Percentiles rank a stretch among this genome's conserved stretches.
phyloP scores from a whole-genome alignment of 2,113 vertebrate species.

The Phalacrocorax carbo region DNA sequence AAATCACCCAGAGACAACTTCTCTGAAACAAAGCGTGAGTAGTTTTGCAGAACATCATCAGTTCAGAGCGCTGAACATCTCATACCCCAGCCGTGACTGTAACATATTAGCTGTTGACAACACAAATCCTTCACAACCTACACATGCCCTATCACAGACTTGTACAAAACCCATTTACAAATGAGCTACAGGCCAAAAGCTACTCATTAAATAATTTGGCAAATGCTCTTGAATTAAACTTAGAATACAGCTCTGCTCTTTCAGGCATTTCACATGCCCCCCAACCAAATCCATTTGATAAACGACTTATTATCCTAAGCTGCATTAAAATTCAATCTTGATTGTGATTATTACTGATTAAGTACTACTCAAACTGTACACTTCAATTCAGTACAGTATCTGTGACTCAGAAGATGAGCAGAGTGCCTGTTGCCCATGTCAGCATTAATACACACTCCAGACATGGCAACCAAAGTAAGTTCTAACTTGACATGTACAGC shows the following conservation, averaged over 20 bases:
- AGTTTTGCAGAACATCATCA: background rate
- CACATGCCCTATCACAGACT: background rate
- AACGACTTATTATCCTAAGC: background rate
- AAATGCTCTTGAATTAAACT: background rate
- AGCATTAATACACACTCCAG: background rate
- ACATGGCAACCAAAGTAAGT: background rate
- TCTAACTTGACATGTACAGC: background rate
- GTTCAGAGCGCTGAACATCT: background rate
- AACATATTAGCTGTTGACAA: background rate
- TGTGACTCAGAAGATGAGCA: background rate
- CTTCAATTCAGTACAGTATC: background rate
- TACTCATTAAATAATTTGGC: background rate
- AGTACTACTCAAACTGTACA: background rate
- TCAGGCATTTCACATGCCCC: background rate
- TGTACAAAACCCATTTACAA: background rate
- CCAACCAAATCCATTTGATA: background rate
- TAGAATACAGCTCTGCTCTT: background rate
- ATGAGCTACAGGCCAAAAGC: background rate
- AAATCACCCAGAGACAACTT: background rate
- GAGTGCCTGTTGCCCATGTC: background rate
- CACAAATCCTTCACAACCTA: background rate
- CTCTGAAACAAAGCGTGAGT: background rate
- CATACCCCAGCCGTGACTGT: background rate
- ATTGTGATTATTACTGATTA: constrained; percentile 34
- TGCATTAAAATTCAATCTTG: constrained; percentile 2